Evolutionary conservation across 2,888 invertebrate species (phyloP).

Genomic region (Pyrochroa serraticornis): DNA sequence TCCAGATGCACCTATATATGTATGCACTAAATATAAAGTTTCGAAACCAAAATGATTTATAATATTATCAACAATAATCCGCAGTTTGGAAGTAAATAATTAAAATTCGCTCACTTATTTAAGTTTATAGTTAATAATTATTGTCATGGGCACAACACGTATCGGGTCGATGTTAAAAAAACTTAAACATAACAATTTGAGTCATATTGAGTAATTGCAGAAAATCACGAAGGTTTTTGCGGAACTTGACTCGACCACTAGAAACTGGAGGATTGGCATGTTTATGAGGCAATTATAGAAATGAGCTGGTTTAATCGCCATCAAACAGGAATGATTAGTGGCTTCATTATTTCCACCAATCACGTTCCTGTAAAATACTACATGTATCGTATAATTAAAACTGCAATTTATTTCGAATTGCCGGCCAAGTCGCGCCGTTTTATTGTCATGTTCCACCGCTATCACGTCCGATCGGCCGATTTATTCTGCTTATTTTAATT

Average conservation of each 20-base stretch:
- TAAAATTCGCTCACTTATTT: neutral
- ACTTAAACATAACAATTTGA: conserved; percentile 34
- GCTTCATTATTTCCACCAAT: conserved; percentile 58
- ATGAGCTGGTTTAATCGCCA: conserved; percentile 57
- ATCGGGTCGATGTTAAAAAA: conserved; percentile 6
- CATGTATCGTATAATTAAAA: conserved; percentile 55
- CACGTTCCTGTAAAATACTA: conserved; percentile 52
- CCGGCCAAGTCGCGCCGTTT: conserved; percentile 42
- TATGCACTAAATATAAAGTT: neutral
- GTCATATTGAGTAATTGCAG: conserved; percentile 35
- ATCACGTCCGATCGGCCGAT: conserved; percentile 45
- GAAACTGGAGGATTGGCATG: conserved; percentile 52
- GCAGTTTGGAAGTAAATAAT: no score
- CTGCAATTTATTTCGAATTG: conserved; percentile 54
- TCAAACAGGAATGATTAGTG: conserved; percentile 56
- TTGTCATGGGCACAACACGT: neutral
- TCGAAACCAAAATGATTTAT: no score
- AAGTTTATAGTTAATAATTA: neutral
- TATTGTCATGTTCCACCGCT: conserved; percentile 47
- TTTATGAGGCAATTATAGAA: conserved; percentile 58
- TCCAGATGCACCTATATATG: neutral
- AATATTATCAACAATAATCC: no score
- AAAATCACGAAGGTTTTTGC: conserved; percentile 38
- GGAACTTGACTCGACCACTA: conserved; percentile 27
- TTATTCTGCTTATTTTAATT: conserved; percentile 48